phyloP scores from a whole-genome alignment of 2,797 vertebrate genomes.

The Valencia hispanica region DNA sequence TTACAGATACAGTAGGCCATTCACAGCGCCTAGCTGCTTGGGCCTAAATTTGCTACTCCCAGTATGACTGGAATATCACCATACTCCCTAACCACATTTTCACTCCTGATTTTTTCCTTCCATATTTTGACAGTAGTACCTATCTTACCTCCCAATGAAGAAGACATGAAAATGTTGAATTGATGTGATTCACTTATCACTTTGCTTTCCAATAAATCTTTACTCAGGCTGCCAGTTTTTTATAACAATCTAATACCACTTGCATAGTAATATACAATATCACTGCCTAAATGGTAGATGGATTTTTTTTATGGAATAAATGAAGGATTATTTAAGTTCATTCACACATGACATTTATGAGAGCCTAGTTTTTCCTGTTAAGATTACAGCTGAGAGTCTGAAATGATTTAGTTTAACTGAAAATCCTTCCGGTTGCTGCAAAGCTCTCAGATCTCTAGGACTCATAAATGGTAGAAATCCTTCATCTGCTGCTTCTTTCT shows the following conservation, averaged over 20 bases:
- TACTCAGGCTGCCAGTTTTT: neutral
- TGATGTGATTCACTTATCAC: neutral
- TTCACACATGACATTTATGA: neutral
- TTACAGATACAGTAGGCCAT: too few species aligned
- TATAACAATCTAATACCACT: neutral
- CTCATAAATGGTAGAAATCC: neutral
- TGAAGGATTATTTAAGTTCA: neutral
- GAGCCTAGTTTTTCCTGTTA: neutral
- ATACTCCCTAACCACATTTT: too few species aligned
- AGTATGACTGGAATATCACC: too few species aligned
- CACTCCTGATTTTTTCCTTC: too few species aligned
- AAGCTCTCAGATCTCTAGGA: neutral
- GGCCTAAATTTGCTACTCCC: too few species aligned
- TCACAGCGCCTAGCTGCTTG: too few species aligned
- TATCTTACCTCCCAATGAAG: neutral
- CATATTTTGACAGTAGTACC: neutral
- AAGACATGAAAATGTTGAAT: neutral
- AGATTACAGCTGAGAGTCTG: too few species aligned
- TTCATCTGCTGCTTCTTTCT: neutral
- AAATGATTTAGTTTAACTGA: neutral
- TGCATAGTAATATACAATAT: neutral
- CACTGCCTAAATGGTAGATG: neutral
- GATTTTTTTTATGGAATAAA: neutral
- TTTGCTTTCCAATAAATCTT: neutral
- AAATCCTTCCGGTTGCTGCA: neutral